Evolutionary conservation across 2,113 vertebrate genomes (phyloP).

Genomic region (Mesocricetus auratus): DNA sequence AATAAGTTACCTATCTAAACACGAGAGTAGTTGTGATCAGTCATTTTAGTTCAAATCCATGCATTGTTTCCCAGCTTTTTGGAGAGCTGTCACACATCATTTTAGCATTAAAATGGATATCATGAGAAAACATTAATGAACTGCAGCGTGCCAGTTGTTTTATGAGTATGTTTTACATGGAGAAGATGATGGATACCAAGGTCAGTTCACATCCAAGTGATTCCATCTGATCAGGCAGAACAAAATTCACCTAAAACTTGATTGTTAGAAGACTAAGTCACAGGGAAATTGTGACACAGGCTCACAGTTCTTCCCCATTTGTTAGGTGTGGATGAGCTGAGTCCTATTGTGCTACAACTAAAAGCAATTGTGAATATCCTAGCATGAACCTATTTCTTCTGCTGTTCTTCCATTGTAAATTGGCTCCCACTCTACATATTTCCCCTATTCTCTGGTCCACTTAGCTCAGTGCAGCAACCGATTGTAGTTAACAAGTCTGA

Average conservation of each 20-base stretch:
- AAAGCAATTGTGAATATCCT: background rate
- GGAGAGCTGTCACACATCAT: background rate
- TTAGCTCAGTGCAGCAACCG: background rate
- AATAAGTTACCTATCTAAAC: background rate
- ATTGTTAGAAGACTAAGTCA: background rate
- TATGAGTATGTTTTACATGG: background rate
- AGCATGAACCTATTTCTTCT: background rate
- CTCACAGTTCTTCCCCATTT: background rate
- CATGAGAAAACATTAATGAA: background rate
- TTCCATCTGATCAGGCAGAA: background rate
- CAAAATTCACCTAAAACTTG: background rate
- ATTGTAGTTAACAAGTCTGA: background rate
- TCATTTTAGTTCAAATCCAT: background rate
- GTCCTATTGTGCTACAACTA: background rate
- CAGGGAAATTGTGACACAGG: background rate
- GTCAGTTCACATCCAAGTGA: background rate
- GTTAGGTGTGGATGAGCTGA: background rate
- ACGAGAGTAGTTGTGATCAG: background rate
- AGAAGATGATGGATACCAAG: background rate
- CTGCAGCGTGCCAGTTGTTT: background rate
- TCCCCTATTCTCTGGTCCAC: background rate
- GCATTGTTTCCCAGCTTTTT: background rate
- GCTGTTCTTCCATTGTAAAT: background rate
- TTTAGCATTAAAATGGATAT: background rate
- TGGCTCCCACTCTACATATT: background rate